These are phyloP conservation scores for Marasmarcha lunaedactyla DNA, from an alignment of 2,888 invertebrate genomes.

Conservation along the genomic window DNA sequence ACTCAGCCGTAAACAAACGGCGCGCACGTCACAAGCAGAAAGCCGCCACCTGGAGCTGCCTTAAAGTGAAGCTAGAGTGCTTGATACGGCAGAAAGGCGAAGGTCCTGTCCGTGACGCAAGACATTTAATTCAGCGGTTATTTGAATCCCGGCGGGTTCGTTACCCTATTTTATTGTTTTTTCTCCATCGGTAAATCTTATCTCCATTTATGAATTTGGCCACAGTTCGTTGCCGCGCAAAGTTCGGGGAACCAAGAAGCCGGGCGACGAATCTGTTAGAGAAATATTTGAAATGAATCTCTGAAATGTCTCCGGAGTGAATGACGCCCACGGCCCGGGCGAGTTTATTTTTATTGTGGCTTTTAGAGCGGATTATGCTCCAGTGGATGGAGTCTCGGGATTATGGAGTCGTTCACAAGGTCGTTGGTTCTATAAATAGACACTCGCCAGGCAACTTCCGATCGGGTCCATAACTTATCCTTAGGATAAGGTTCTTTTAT, in stretches of 20 bases:
- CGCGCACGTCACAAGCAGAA: not conserved
- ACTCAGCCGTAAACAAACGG: too few relatives aligned
- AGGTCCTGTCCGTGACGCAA: conserved; percentile 25
- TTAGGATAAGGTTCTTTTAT: too few relatives aligned
- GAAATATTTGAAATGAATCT: not conserved
- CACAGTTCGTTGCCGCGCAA: conserved; percentile 9
- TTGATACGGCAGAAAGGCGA: conserved; percentile 20
- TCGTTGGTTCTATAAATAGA: too few relatives aligned
- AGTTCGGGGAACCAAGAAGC: conserved; percentile 8
- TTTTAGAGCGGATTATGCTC: conserved; percentile 2
- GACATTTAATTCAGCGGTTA: conserved; percentile 3
- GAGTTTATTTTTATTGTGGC: conserved; percentile 19
- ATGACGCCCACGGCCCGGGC: conserved; percentile 20
- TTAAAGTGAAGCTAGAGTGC: not conserved
- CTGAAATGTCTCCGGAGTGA: conserved; percentile 12
- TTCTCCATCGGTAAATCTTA: conserved; percentile 16
- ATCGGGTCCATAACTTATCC: too few relatives aligned
- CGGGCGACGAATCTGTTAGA: not conserved
- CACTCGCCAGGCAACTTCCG: too few relatives aligned
- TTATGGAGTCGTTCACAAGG: too few relatives aligned
- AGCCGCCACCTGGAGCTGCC: not conserved
- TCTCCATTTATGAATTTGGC: conserved; percentile 11
- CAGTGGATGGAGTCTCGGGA: too few relatives aligned
- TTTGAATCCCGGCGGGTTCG: conserved; percentile 15
- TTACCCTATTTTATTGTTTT: conserved; percentile 16